Evolutionary conservation across 2,797 vertebrate species (phyloP).

Genomic region (Caiman crocodilus): DNA sequence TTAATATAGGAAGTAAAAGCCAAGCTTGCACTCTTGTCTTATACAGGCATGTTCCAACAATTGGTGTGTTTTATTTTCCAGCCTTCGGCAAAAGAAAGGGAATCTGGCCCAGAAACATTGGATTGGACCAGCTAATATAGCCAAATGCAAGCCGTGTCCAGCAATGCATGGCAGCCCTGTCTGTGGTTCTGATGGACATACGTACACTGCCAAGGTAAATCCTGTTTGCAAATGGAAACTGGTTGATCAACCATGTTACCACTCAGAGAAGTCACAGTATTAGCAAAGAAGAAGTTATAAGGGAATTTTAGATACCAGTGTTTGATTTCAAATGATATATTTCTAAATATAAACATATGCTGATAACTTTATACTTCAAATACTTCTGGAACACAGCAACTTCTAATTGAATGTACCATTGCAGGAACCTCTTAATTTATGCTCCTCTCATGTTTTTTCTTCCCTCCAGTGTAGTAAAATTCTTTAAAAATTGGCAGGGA

Average conservation of each 20-base stretch:
- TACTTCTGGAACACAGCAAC: background rate
- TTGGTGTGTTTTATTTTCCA: slow-evolving; percentile 32
- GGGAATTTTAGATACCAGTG: fast-evolving
- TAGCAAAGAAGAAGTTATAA: fast-evolving
- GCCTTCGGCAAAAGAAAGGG: slow-evolving; percentile 90
- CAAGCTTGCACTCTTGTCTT: background rate
- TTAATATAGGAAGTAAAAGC: background rate
- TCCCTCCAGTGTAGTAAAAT: background rate
- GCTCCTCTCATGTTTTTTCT: background rate
- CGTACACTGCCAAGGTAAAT: slow-evolving; percentile 86
- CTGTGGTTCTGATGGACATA: slow-evolving; percentile 93
- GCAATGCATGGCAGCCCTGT: slow-evolving; percentile 78
- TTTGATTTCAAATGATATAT: fast-evolving
- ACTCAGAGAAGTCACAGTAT: fast-evolving
- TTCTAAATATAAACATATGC: background rate
- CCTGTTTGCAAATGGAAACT: background rate
- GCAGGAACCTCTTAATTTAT: background rate
- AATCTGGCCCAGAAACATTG: slow-evolving; percentile 87
- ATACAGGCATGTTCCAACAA: background rate
- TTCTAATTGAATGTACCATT: background rate
- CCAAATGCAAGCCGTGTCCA: slow-evolving; percentile 90
- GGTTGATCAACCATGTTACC: fast-evolving
- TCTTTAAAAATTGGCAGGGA: background rate
- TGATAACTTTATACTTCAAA: background rate
- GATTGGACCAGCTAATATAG: slow-evolving; percentile 82